A percentile compares a stretch with the other conserved stretches of the same genome.
phyloP scores from a whole-genome alignment of 2,797 vertebrate genomes.

The Acipenser ruthenus region DNA sequence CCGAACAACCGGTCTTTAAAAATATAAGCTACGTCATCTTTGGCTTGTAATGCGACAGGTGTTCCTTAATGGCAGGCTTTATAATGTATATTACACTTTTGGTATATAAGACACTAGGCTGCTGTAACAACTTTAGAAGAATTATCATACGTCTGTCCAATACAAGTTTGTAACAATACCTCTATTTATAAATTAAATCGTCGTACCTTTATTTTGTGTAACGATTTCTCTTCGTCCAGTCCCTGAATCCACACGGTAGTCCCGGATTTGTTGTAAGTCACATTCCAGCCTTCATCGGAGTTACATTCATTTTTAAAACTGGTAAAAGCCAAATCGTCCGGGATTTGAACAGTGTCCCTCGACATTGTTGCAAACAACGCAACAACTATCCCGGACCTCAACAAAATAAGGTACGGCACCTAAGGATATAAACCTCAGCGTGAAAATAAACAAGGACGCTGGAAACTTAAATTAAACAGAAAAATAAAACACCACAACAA shows the following conservation, averaged over 20 bases:
- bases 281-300: constrained; percentile 72
- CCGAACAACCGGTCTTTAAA: not conserved
- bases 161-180: too few relatives aligned
- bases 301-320: constrained; percentile 79
- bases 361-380: constrained; percentile 48
- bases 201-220: constrained; percentile 87
- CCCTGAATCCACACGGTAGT: constrained; percentile 75
- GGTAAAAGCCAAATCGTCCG: constrained; percentile 81
- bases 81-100: too few relatives aligned
- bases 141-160: too few relatives aligned
- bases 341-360: constrained; percentile 75
- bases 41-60: too few relatives aligned
- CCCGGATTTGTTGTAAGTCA: constrained; percentile 68
- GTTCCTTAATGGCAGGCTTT: too few relatives aligned
- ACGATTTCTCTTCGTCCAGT: constrained; percentile 69
- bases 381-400: too few relatives aligned
- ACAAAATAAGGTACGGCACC: too few relatives aligned
- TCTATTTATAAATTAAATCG: too few relatives aligned
- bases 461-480: not conserved
- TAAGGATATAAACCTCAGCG: too few relatives aligned
- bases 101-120: too few relatives aligned
- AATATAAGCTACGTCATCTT: too few relatives aligned
- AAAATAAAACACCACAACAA: not conserved
- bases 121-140: too few relatives aligned
- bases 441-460: not conserved